Base-by-base conservation (phyloP, 2,888 invertebrate genomes). In the Epiblema foenella region DNA sequence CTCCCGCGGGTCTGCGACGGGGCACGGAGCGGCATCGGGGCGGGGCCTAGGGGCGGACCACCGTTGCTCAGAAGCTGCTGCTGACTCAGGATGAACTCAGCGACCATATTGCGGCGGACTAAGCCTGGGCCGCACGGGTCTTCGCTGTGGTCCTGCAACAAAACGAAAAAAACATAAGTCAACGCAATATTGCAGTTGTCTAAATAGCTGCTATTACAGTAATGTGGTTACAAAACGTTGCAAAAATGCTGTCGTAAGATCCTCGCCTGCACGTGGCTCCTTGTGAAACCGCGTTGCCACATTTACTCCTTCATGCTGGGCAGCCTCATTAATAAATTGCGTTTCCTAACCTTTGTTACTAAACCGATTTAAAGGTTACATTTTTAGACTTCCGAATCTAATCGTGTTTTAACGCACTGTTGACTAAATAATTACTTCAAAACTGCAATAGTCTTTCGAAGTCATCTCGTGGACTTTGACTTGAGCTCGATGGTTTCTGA, bases 71-170 rank as follows among this genome's bases (percentile, higher is more conserved):
- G 81, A 86, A 93, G 85, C 83, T 91, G 93, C 81, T 95, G 95
- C 88, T 95, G 96, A 85, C 96, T 96, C 88, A 96, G 94, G 85
- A 97, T 96, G 90, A 97, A 96, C 94, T 97, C 97, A 90, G 97
- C 97, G 92, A 97, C 97, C 96, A 97, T 97, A 95, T 96, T 97
- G 94, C 95, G 96, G 91, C 95, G 95, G 91, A 92, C 92, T 81
- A 84, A 83, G 78, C 83, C 84, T 68, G 87, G 91, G 86, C 93
- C 93, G 93, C 91, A 89, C 88, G 88, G 86, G 84, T 91, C 90
- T 78, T 91, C 90, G 79, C 80, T 82, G 88, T 90, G 88, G 84
- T 86, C 90, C 94, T 94, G 91, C 74, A 93, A 93, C 91, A 90
- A 93, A 75, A 78, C 80, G 87, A 78, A 85, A 68, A 57, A 68